Evolutionary conservation across 1,140 invertebrate species (phyloP), one percentile per base, ranked within the genome.

Genomic region (Drosophila pseudoananassae): DNA sequence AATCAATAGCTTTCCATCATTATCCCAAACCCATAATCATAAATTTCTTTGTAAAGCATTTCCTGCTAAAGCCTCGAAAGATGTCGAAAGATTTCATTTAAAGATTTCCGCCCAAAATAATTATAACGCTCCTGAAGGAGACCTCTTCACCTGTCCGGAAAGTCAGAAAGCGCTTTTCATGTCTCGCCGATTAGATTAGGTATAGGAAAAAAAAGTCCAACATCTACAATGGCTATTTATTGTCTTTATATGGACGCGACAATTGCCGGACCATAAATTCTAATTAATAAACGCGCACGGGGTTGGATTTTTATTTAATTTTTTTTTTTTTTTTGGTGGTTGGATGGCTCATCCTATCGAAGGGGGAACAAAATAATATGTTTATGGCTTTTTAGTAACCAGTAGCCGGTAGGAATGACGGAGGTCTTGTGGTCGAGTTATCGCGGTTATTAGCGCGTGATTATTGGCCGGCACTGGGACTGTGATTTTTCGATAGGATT

Each of bases 361-460:
- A 40, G 14, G 10, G 33, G 33, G 36, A 56, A 20, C 20, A 20
- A 29, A 51, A 8, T n/a, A 45, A 23, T 36, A 36, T 43, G 25
- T 29, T 14, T 25, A 12, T n/a, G 27, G 25, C n/a, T 36, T 17
- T 49, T 23, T 4, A 52, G 43, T 38, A 14, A 20, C 40, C 38
- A 17, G 31, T 10, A 46, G 17, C 6, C 4, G 40, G 8, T 33
- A 0, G 25, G 6, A 27, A 27, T 27, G 25, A 27, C 31, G 31
- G 31, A 10, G 43, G 43, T 63, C 63, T 61, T 63, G 38, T 46
- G 59, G 27, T 12, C 17, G 49, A 66, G n/a, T 63, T 75, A 75
- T 75, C 71, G 71, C 55, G 31, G 63, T 63, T 78, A 85, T 85
- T 87, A 85, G 82, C 82, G 78, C 82, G 78, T 87, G 81, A 85